Evolutionary conservation across 2,888 invertebrate genomes (phyloP).

Genomic region (Rhorus exstirpatorius): DNA sequence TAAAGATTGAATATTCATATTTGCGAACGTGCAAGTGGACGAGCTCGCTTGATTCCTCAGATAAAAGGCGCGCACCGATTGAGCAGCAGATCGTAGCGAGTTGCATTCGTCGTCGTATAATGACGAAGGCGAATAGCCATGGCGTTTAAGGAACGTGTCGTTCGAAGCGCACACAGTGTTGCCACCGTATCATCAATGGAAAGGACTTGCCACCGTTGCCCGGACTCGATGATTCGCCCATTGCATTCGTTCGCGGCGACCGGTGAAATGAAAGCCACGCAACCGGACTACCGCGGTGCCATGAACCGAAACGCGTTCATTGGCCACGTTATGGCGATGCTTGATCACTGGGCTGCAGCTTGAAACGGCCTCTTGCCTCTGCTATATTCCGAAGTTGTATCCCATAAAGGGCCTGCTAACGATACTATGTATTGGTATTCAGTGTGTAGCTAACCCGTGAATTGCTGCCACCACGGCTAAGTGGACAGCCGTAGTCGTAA

Average conservation of each 20-base stretch:
- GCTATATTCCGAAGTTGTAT: conserved; percentile 9
- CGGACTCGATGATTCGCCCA: conserved; percentile 26
- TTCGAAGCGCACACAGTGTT: neutral
- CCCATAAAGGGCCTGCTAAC: conserved; percentile 1
- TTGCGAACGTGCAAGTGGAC: too few relatives aligned
- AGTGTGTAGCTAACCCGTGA: conserved; percentile 34
- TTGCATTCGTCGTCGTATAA: neutral
- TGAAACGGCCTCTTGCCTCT: conserved; percentile 13
- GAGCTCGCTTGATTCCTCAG: too few relatives aligned
- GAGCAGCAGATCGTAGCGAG: too few relatives aligned
- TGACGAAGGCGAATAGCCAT: conserved; percentile 45
- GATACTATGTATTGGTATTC: conserved; percentile 55
- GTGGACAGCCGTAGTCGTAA: conserved; percentile 82
- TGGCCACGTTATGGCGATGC: conserved; percentile 73
- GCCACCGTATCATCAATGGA: neutral
- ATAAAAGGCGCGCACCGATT: too few relatives aligned
- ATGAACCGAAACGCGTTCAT: conserved; percentile 79
- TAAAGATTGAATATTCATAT: too few relatives aligned
- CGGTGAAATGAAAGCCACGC: conserved; percentile 45
- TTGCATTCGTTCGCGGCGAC: conserved; percentile 30
- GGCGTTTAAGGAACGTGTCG: conserved; percentile 35
- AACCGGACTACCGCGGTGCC: conserved; percentile 44
- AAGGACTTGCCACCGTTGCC: neutral
- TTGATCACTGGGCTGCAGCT: conserved; percentile 41
- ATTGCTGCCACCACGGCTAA: conserved; percentile 75